phyloP scores from a whole-genome alignment of 2,113 vertebrate genomes.

The Gymnarchus niloticus region DNA sequence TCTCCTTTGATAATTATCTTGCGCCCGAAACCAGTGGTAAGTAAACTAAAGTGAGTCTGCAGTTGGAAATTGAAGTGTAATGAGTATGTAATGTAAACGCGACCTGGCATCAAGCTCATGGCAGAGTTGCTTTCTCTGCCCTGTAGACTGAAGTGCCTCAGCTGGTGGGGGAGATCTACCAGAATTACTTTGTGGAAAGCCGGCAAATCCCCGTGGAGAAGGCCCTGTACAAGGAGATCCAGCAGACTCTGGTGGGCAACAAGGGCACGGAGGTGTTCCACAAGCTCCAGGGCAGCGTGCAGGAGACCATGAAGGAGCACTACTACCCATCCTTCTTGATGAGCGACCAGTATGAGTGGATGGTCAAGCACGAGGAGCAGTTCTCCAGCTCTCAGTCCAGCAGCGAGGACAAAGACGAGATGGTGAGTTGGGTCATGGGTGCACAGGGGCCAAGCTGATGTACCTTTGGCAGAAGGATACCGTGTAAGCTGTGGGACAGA shows the following conservation, averaged over 20 bases:
- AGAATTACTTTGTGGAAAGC: slow-evolving; percentile 95
- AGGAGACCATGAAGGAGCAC: slow-evolving; percentile 83
- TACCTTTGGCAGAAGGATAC: too few species aligned
- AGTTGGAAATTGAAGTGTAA: background rate
- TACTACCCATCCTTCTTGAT: slow-evolving; percentile 96
- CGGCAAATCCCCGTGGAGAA: slow-evolving; percentile 93
- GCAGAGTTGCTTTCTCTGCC: background rate
- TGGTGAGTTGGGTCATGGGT: slow-evolving; percentile 58
- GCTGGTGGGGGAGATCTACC: slow-evolving; percentile 95
- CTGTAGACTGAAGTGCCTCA: slow-evolving; percentile 89
- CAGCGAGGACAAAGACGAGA: slow-evolving; percentile 77
- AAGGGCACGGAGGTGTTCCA: slow-evolving; percentile 89
- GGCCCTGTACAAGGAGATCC: slow-evolving; percentile 90
- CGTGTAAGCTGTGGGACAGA: background rate
- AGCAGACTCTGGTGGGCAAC: slow-evolving; percentile 95
- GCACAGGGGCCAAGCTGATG: background rate
- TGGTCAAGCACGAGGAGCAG: slow-evolving; percentile 78
- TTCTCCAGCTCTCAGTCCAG: slow-evolving; percentile 62
- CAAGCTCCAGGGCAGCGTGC: slow-evolving; percentile 81
- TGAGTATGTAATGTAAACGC: background rate
- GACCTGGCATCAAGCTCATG: background rate
- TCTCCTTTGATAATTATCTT: background rate
- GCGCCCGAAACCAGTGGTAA: background rate
- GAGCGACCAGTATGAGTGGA: slow-evolving; percentile 83
- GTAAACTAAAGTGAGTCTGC: background rate